Conservation (phyloP, 1,140 invertebrate genomes). For the Archegozetes longisetosus region DNA sequence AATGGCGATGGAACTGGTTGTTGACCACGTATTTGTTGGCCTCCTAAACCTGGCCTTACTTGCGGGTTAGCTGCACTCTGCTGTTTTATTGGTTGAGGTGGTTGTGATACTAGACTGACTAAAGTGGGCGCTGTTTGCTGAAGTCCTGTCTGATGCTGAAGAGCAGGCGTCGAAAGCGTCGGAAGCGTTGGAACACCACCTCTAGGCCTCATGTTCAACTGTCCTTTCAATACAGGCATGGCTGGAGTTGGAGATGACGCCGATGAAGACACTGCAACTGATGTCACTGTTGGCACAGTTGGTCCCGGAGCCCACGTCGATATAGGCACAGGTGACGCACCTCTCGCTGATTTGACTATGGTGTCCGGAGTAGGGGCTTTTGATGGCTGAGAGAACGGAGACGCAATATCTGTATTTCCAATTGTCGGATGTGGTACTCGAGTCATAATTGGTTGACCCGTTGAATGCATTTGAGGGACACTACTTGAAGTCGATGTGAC, state of each 20-base stretch:
- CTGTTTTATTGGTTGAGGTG: not conserved
- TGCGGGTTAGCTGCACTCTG: not conserved
- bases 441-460: not conserved
- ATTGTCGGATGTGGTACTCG: not conserved
- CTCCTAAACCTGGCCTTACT: not conserved
- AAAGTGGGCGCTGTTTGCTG: not conserved
- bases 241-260: slow-evolving; percentile 2
- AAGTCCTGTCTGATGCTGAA: not conserved
- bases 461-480: not conserved
- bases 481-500: not conserved
- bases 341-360: not conserved
- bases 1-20: slow-evolving; percentile 6
- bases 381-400: not conserved
- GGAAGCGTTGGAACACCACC: not conserved
- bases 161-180: not conserved
- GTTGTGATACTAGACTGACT: not conserved
- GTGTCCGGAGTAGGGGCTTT: slow-evolving; percentile 7
- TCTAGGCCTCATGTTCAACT: not conserved
- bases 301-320: slow-evolving; percentile 6
- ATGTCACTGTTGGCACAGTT: not conserved
- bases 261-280: not conserved
- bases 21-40: slow-evolving; percentile 6
- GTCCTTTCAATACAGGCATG: not conserved
- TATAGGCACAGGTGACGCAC: slow-evolving; percentile 5
- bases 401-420: not conserved